Conservation (phyloP, 35 echinoderm and acorn worm species). For the Apostichopus parvimensis region DNA sequence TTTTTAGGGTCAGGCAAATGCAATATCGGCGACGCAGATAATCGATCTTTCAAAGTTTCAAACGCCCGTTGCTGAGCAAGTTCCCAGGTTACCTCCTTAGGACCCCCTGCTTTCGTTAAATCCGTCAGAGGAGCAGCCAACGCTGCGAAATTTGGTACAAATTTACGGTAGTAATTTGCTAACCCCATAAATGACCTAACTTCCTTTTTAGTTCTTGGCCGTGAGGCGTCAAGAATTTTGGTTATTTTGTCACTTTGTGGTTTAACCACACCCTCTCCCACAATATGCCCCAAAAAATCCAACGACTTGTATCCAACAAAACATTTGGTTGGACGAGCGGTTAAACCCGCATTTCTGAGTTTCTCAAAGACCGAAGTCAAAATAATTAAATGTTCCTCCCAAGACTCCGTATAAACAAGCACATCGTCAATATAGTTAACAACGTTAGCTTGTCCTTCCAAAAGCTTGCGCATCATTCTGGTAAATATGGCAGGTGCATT, state of each 20-base stretch:
- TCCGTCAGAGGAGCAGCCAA: too few species aligned
- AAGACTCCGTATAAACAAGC: not conserved
- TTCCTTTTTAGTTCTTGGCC: conserved; percentile 64
- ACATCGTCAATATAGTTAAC: conserved; percentile 35
- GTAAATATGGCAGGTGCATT: too few species aligned
- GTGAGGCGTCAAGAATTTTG: conserved; percentile 10
- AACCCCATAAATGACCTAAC: conserved; percentile 53
- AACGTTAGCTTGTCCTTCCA: too few species aligned
- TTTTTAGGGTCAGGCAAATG: conserved; percentile 1
- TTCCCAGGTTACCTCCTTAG: too few species aligned
- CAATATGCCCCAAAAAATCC: conserved; percentile 67
- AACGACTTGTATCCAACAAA: conserved; percentile 54
- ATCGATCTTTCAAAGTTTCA: not conserved
- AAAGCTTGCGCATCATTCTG: too few species aligned
- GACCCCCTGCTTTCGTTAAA: too few species aligned
- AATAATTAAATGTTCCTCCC: conserved; percentile 41
- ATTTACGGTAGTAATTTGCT: too few species aligned
- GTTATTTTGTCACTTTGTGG: conserved; percentile 38
- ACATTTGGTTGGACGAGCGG: conserved; percentile 70
- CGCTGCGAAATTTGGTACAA: too few species aligned
- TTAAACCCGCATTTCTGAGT: conserved; percentile 32
- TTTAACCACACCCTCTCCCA: conserved; percentile 49
- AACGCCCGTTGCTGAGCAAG: too few species aligned
- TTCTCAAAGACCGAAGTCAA: conserved; percentile 20
- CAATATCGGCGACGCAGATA: not conserved